Conservation (phyloP, 2,797 vertebrate genomes). For the Spinibarbus caldwelli region DNA sequence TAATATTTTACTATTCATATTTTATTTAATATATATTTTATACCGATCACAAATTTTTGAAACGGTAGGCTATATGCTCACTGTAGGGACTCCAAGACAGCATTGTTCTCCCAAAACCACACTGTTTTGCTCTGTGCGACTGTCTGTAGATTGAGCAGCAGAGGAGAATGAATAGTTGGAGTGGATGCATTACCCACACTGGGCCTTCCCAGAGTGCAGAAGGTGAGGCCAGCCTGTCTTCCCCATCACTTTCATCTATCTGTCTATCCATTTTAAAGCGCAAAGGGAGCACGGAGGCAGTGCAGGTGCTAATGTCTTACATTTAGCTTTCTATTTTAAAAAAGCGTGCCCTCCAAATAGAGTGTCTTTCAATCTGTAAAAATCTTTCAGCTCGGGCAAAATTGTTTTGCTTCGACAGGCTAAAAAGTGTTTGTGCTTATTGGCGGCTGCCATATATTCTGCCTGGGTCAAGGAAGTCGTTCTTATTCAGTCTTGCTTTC, state of each 20-base stretch:
- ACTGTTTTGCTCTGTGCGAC: not conserved
- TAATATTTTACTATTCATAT: not conserved
- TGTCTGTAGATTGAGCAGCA: not conserved
- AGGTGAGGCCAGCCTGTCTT: conserved; percentile 19
- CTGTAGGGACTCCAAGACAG: no score
- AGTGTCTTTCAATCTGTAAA: conserved; percentile 16
- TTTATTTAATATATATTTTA: not conserved
- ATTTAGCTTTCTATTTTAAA: conserved; percentile 33
- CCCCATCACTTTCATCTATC: conserved; percentile 14
- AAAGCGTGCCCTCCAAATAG: not conserved
- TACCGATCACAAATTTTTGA: not conserved
- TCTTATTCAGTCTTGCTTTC: conserved; percentile 20
- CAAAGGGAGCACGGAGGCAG: not conserved
- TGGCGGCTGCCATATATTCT: conserved; percentile 1
- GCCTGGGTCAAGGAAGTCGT: conserved; percentile 19
- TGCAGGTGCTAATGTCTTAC: conserved; percentile 28
- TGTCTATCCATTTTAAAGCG: conserved; percentile 11
- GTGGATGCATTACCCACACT: conserved; percentile 6
- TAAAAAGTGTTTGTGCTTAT: conserved; percentile 23
- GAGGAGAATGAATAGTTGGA: conserved; percentile 7
- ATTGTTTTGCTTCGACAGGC: not conserved
- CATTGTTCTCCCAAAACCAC: not conserved
- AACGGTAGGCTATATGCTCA: not conserved
- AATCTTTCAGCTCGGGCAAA: conserved; percentile 24
- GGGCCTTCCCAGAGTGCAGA: conserved; percentile 8